phyloP scores from a whole-genome alignment of 1,140 invertebrate species.

The Lepidostoma basale region DNA sequence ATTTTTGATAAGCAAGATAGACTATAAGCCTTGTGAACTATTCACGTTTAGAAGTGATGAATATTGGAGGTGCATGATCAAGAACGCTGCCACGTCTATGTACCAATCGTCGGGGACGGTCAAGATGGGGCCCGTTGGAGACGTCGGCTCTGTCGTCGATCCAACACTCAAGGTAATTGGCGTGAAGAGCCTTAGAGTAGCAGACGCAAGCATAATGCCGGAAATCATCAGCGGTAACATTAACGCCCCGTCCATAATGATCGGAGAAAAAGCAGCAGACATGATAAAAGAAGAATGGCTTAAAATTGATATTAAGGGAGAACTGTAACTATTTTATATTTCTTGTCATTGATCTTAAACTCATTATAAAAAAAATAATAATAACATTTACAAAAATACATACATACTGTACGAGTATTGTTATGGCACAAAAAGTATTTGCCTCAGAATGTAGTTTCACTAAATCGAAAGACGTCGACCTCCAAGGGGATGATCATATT shows the following conservation, averaged over 20 bases:
- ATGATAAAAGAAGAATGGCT: slow-evolving; percentile 55
- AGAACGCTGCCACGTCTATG: slow-evolving; percentile 49
- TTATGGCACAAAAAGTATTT: no score
- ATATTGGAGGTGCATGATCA: slow-evolving; percentile 54
- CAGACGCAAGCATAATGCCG: slow-evolving; percentile 46
- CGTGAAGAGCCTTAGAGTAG: slow-evolving; percentile 44
- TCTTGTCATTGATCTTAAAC: no score
- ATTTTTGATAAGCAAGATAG: slow-evolving; percentile 51
- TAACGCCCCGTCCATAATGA: slow-evolving; percentile 54
- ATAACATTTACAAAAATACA: no score
- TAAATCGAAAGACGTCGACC: no score
- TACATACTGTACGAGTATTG: no score
- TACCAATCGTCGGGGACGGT: slow-evolving; percentile 60
- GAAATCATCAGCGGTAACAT: slow-evolving; percentile 51
- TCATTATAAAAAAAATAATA: no score
- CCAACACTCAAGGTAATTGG: slow-evolving; percentile 54
- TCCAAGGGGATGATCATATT: no score
- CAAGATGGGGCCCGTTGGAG: slow-evolving; percentile 56
- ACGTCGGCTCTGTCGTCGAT: slow-evolving; percentile 51
- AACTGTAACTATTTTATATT: no score
- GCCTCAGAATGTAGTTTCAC: no score
- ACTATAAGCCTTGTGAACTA: slow-evolving; percentile 52
- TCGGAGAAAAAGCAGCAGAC: slow-evolving; percentile 55
- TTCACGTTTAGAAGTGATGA: slow-evolving; percentile 54
- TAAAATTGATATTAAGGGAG: no score